Conservation (phyloP, 2,113 vertebrate genomes). For the Phrynosoma blainvillii region DNA sequence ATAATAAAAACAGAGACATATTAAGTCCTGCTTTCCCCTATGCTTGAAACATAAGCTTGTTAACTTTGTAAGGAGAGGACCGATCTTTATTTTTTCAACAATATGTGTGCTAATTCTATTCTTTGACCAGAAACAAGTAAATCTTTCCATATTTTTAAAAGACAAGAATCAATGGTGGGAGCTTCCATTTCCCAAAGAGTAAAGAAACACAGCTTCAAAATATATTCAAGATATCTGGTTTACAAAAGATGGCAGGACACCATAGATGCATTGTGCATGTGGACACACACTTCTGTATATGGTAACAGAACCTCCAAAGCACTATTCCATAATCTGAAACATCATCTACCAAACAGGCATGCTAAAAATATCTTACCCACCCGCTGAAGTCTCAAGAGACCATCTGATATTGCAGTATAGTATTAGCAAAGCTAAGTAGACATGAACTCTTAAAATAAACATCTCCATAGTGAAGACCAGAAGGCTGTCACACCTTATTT, state of each 20-base stretch:
- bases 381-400: conserved; percentile 71
- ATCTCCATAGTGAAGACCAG: conserved; percentile 67
- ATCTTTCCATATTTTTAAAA: conserved; percentile 50
- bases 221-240: conserved; percentile 63
- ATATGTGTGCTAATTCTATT: neutral
- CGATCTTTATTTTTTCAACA: neutral
- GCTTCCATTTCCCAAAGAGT: conserved; percentile 51
- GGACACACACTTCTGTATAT: conserved; percentile 63
- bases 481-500: conserved; percentile 50
- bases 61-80: neutral
- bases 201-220: conserved; percentile 40
- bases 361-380: conserved; percentile 77
- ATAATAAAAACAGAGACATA: neutral
- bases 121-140: neutral
- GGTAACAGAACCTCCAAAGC: conserved; percentile 68
- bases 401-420: conserved; percentile 77
- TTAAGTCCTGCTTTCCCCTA: neutral
- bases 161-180: conserved; percentile 27
- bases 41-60: neutral
- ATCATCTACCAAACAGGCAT: conserved; percentile 73
- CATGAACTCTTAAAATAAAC: conserved; percentile 73
- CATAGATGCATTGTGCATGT: conserved; percentile 20
- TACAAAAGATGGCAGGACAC: conserved; percentile 60
- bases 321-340: conserved; percentile 76
- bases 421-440: conserved; percentile 73